Base-by-base conservation (phyloP, 1,140 invertebrate species). In the Ericerus pela region DNA sequence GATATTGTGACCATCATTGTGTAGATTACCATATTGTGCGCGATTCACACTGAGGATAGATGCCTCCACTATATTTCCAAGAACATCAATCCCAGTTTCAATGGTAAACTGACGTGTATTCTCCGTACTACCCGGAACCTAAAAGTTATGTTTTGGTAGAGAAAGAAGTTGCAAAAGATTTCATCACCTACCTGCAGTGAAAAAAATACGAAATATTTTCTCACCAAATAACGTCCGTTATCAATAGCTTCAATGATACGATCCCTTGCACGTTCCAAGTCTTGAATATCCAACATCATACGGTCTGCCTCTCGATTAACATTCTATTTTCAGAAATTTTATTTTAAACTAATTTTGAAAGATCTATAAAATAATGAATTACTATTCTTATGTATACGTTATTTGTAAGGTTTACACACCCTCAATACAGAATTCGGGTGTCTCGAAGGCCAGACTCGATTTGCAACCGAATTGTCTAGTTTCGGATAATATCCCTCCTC, bases 11-110 rank as follows among this genome's bases (percentile, higher is more conserved):
- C 82, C 82, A 59, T 79, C 75, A 67, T 87, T 86, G 64, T 88
- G 84, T 53, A 80, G 64, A 63, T 83, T 77, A n/a, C 84, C 84
- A 60, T 86, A 88, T 43, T 79, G 68, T 5, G 74, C 73, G 2
- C 65, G 67, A 65, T 89, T 86, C 0, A 77, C 75, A 14, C 81
- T 81, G 6, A 87, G 66, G 29, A 78, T 76, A 12, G 79, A 81
- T 0, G 79, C 73, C 67, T 90, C 87, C 60, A 90, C 74, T 57
- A 89, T 77, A 64, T 89, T 85, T 5, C 85, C 86, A 2, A 91
- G 69, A 22, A 82, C 72, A 61, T 91, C 83, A 55, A 89, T 88
- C 5, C 86, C 86, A 1, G 72, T 76, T 2, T 71, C 68, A 62
- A 85, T 82, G 51, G 76, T 77, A 24, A 86, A 62, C 0, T 65